These are phyloP conservation scores for Corythoichthys haematopterus DNA, from an alignment of 2,113 vertebrate genomes.

Conservation along the genomic window DNA sequence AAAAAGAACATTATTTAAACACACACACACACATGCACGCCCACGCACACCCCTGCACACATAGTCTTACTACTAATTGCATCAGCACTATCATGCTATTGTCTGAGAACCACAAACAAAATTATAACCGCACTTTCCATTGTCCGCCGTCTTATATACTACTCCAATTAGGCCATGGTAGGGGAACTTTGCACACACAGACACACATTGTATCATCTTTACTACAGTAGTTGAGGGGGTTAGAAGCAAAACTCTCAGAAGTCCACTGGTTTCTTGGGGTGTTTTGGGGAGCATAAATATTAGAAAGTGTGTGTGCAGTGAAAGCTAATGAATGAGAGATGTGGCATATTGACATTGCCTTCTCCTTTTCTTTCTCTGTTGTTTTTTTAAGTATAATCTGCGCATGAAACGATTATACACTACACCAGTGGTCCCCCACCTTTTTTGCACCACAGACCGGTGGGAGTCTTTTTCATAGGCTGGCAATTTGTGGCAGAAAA, in stretches of 20 bases:
- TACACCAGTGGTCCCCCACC: too few species aligned
- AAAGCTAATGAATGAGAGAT: neutral
- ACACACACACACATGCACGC: slow-evolving; percentile 7
- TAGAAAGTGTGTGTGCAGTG: slow-evolving; percentile 33
- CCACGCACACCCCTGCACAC: slow-evolving; percentile 2
- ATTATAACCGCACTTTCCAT: slow-evolving; percentile 59
- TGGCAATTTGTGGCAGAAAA: too few species aligned
- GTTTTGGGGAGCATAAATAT: slow-evolving; percentile 22
- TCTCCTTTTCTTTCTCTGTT: too few species aligned
- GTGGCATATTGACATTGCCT: too few species aligned
- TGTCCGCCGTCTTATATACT: slow-evolving; percentile 51
- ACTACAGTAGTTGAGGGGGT: slow-evolving; percentile 26
- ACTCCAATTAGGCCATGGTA: slow-evolving; percentile 54
- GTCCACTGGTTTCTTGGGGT: slow-evolving; percentile 30
- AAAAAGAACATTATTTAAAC: slow-evolving; percentile 1
- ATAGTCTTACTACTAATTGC: slow-evolving; percentile 63
- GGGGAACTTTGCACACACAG: slow-evolving; percentile 29
- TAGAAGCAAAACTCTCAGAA: slow-evolving; percentile 32
- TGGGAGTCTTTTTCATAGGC: too few species aligned
- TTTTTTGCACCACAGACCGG: too few species aligned
- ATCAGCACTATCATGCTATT: slow-evolving; percentile 57
- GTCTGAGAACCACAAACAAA: slow-evolving; percentile 56
- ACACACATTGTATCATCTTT: neutral
- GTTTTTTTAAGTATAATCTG: too few species aligned
- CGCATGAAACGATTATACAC: too few species aligned